Conservation (phyloP, 2,113 vertebrate species). For the zebrafish (Danio rerio) region GRCz12tu NC_133195.1:47829501-47830000, state of each 20-base stretch:
- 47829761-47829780: too few species aligned
- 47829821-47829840: neutral
- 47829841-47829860: neutral
- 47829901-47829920: constrained; percentile 88
- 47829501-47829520: constrained; percentile 91
- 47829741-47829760: too few species aligned
- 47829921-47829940: constrained; percentile 93
- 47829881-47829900: neutral
- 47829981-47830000: constrained; percentile 86
- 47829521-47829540: constrained; percentile 86
- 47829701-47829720: neutral
- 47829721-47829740: neutral
- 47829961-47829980: constrained; percentile 85
- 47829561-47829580: constrained; percentile 94
- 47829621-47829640: neutral
- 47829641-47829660: neutral
- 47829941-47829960: constrained; percentile 89
- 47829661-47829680: neutral
- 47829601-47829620: neutral
- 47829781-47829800: too few species aligned
- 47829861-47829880: neutral
- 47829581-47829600: constrained; percentile 71
- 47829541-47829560: constrained; percentile 93
- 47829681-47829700: neutral
- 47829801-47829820: neutral